Percentiles rank a stretch among this genome's conserved stretches.
These are phyloP conservation scores for Euzophera pinguis DNA, from an alignment of 2,888 invertebrate species.

Conservation along the genomic window DNA sequence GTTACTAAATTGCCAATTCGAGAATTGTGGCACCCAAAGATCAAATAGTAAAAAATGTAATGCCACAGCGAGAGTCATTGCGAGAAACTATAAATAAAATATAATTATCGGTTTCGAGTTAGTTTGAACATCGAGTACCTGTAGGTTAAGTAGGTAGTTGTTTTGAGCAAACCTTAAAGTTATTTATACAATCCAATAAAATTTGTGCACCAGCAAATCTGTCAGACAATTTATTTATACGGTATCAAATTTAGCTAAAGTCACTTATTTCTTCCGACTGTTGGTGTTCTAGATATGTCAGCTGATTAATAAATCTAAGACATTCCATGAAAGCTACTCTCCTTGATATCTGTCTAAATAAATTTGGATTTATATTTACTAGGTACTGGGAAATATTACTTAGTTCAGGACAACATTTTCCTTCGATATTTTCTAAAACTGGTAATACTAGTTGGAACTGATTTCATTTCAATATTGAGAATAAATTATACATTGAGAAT, in stretches of 20 bases:
- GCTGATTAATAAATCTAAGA: neutral
- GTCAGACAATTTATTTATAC: neutral
- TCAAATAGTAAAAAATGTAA: too few species aligned
- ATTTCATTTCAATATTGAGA: too few species aligned
- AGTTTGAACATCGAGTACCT: too few species aligned
- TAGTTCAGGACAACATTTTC: neutral
- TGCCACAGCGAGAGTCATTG: too few species aligned
- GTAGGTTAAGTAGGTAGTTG: too few species aligned
- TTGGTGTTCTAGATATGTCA: constrained; percentile 5
- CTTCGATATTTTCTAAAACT: neutral
- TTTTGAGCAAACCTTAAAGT: too few species aligned
- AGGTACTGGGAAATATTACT: neutral
- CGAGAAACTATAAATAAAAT: too few species aligned
- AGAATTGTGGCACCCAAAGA: too few species aligned
- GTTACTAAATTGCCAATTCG: too few species aligned
- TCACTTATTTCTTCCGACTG: constrained; percentile 9
- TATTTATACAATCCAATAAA: neutral
- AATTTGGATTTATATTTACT: neutral
- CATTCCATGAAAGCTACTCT: neutral
- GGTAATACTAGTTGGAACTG: neutral
- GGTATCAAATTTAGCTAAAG: neutral
- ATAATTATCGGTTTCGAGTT: too few species aligned
- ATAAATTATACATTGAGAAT: too few species aligned
- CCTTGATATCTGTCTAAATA: neutral
- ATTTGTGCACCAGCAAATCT: neutral